Evolutionary conservation across 92 coral and sea anemone species (phyloP), one percentile per base, ranked within the genome.

Genomic region (Pocillopora meandrina): DNA sequence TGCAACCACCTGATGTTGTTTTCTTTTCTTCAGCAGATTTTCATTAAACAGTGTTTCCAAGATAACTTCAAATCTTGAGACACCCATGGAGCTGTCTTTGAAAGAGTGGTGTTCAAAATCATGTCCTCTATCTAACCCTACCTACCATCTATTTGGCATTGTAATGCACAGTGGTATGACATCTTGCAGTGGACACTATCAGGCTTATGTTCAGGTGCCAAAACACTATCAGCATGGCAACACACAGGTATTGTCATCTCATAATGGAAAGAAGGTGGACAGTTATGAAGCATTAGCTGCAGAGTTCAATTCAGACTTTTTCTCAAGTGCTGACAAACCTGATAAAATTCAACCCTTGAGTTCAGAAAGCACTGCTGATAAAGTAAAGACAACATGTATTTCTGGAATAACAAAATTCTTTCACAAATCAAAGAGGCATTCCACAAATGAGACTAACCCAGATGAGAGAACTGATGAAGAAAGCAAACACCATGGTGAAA

Each of bases 151-250:
- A 88, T 97, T 97, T 90, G 99, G 99, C 12, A 93, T 97, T 70
- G 99, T 97, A 33, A 91, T 95, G 92, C 99, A 97, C 84, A 94
- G 95, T 86, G 99, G 99, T 20, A 94, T 97, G 97, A 89, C 98
- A 1, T 97, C 99, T 2, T 95, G 99, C 76, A 97, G 98, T 88
- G 99, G 99, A 2, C 99, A 97, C 83, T 97, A 97, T 72, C 93
- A 94, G 81, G 95, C 98, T 35, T 97, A 97, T 79, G 94, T 97
- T 15, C 91, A 93, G 84, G 90, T 95, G 42, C 77, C 74, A 14
- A 65, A 19, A 49, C 20, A 55, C 35, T 34, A 11, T 78, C 68
- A 72, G 55, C 47, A 55, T 12, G 76, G 34, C 21, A 70, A 71
- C 56, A 31, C 56, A 17, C 59, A 68, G n/a, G 10, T 12, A 33